Evolutionary conservation across 1,140 invertebrate genomes (phyloP).

Genomic region (Microplitis mediator): DNA sequence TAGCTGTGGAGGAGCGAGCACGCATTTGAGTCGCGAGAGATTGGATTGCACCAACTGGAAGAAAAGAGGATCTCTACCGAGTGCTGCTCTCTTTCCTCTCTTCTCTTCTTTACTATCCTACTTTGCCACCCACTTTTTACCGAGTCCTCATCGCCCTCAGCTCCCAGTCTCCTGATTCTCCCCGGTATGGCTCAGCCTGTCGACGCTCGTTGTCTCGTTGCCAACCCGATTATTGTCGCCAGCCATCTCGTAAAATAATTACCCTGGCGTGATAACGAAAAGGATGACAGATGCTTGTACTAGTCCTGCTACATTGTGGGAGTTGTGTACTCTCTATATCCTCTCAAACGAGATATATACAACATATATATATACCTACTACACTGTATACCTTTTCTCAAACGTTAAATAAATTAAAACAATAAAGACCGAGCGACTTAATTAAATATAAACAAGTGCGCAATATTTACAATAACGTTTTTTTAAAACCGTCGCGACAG

Average conservation of each 20-base stretch:
- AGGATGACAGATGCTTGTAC: not conserved
- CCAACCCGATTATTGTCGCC: conserved; percentile 22
- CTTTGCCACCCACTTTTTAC: not conserved
- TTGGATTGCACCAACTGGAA: conserved; percentile 15
- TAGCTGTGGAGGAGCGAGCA: not conserved
- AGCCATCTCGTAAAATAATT: conserved; percentile 15
- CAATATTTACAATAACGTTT: too few relatives aligned
- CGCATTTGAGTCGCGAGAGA: conserved; percentile 17
- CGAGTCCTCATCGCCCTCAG: too few relatives aligned
- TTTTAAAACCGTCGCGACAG: too few relatives aligned
- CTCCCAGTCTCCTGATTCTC: too few relatives aligned
- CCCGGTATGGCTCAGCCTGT: not conserved
- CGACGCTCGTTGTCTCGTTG: conserved; percentile 13
- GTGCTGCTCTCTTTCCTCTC: too few relatives aligned
- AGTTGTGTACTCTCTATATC: too few relatives aligned
- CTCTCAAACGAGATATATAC: too few relatives aligned
- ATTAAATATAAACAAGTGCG: too few relatives aligned
- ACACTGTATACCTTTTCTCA: too few relatives aligned
- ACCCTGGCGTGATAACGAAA: conserved; percentile 3
- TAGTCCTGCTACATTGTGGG: not conserved
- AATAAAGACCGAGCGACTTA: too few relatives aligned
- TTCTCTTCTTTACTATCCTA: not conserved
- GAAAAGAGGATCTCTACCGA: conserved; percentile 12
- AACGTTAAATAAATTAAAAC: too few relatives aligned
- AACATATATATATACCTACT: too few relatives aligned